These are phyloP conservation scores for Calameuta pallipes DNA, from an alignment of 2,888 invertebrate genomes.

Conservation along the genomic window DNA sequence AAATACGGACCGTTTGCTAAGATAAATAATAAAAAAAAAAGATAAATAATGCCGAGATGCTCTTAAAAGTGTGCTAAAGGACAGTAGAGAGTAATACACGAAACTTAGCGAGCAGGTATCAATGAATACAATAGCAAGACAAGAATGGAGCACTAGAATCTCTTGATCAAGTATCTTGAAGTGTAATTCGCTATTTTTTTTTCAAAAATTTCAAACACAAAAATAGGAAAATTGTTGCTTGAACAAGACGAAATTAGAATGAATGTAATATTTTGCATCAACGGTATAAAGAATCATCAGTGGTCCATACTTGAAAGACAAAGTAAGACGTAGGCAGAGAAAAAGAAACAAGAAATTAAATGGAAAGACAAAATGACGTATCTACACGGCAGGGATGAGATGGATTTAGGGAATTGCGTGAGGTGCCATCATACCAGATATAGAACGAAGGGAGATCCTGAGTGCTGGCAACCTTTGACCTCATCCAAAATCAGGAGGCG, in stretches of 20 bases:
- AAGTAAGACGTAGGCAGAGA: background rate
- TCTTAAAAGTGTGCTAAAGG: slow-evolving; percentile 35
- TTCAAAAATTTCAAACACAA: background rate
- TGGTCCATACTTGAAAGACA: background rate
- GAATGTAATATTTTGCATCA: background rate
- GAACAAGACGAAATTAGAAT: background rate
- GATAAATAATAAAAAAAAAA: slow-evolving; percentile 11
- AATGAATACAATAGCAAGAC: background rate
- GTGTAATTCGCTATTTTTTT: background rate
- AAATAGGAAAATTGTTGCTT: background rate
- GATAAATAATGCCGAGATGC: slow-evolving; percentile 16
- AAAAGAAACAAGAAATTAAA: background rate
- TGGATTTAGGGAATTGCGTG: slow-evolving; percentile 56
- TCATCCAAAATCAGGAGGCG: background rate
- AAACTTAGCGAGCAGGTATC: slow-evolving; percentile 43
- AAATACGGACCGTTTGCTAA: slow-evolving; percentile 21
- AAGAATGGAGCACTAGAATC: background rate
- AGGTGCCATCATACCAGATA: slow-evolving; percentile 67
- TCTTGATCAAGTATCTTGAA: no score
- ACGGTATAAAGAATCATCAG: background rate
- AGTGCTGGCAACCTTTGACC: slow-evolving; percentile 52
- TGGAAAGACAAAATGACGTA: slow-evolving; percentile 6
- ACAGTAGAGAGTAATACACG: slow-evolving; percentile 31
- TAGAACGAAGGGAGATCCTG: slow-evolving; percentile 61
- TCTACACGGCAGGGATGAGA: slow-evolving; percentile 36